Conservation (phyloP, 2,888 invertebrate genomes). For the Drosophila prolongata region DNA sequence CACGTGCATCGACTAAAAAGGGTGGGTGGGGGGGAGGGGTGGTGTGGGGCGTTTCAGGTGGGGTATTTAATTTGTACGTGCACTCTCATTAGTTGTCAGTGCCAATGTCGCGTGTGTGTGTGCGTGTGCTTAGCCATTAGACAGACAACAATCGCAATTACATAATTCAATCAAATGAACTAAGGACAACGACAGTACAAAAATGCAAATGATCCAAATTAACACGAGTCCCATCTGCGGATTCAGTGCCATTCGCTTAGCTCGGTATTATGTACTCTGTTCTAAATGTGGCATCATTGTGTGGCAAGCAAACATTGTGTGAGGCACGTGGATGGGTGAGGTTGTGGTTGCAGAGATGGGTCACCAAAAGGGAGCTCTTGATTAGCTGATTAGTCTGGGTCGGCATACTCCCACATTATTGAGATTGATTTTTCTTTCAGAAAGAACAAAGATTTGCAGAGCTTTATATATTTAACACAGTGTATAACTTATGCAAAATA, state of each 20-base stretch:
- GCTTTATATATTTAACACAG: background rate
- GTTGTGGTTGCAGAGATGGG: background rate
- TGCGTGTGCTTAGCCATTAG: conserved; percentile 66
- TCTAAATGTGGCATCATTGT: conserved; percentile 3
- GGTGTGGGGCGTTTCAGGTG: background rate
- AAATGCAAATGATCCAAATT: conserved; percentile 50
- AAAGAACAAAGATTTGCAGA: background rate
- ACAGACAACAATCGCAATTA: conserved; percentile 69
- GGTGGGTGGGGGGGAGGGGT: background rate
- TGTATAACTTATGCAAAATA: no score
- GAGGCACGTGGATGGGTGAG: background rate
- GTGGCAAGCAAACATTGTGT: background rate
- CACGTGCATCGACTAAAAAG: conserved; percentile 27
- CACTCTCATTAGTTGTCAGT: conserved; percentile 23
- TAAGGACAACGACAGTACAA: conserved; percentile 54
- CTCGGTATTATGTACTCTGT: conserved; percentile 10
- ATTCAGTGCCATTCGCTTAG: conserved; percentile 34
- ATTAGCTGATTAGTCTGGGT: background rate
- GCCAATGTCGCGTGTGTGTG: conserved; percentile 30
- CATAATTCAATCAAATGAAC: conserved; percentile 77
- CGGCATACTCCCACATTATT: background rate
- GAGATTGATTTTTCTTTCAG: background rate
- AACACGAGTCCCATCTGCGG: conserved; percentile 40
- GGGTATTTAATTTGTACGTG: conserved; percentile 24
- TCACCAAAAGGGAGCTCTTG: background rate